Evolutionary conservation across 2,888 invertebrate genomes (phyloP).

Genomic region (Drosophila pseudotakahashii): DNA sequence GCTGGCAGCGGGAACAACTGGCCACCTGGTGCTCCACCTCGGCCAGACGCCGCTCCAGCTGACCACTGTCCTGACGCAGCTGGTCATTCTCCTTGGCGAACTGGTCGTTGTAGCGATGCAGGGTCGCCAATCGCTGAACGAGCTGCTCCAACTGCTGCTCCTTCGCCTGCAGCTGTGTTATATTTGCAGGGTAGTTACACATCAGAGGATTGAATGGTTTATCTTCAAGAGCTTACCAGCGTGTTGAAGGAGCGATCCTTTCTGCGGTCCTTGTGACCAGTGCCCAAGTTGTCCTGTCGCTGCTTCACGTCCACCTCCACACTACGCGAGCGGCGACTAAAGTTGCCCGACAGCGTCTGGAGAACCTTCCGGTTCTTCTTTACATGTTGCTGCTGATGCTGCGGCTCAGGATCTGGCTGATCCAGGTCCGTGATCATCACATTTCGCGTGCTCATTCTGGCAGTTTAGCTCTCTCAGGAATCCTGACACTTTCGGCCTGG

Average conservation of each 20-base stretch:
- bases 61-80: constrained; percentile 85
- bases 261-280: constrained; percentile 35
- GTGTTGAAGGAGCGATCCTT: constrained; percentile 75
- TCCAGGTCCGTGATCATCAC: constrained; percentile 81
- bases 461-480: constrained; percentile 7
- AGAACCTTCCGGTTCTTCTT: constrained; percentile 66
- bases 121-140: constrained; percentile 86
- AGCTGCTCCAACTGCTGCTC: constrained; percentile 87
- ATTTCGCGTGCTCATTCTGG: constrained; percentile 46
- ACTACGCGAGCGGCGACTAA: constrained; percentile 80
- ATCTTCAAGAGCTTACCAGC: constrained; percentile 61
- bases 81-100: constrained; percentile 87
- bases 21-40: constrained; percentile 77
- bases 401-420: constrained; percentile 65
- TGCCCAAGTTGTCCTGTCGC: constrained; percentile 27
- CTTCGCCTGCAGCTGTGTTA: constrained; percentile 86
- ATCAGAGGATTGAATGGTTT: too few relatives aligned
- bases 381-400: constrained; percentile 26
- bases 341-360: constrained; percentile 80
- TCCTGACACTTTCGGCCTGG: constrained; percentile 23
- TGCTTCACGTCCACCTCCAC: constrained; percentile 69
- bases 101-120: constrained; percentile 87
- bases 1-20: constrained; percentile 81
- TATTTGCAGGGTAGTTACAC: not conserved
- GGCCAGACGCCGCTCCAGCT: constrained; percentile 86